Conservation (phyloP, 2,888 invertebrate species). For the Luperina nickerlii region DNA sequence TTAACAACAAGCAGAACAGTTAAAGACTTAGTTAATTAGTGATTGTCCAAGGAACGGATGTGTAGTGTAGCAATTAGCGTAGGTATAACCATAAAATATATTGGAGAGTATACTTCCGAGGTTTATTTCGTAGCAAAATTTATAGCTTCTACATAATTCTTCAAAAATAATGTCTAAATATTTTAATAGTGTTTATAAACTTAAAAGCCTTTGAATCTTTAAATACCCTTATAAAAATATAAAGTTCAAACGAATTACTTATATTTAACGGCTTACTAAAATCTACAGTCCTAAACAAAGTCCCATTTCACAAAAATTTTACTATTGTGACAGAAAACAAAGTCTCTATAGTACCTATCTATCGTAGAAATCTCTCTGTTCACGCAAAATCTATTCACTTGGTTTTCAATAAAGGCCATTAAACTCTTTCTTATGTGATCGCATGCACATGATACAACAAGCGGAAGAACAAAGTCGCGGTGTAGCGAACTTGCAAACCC, state of each 20-base stretch:
- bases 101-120: conserved; percentile 3
- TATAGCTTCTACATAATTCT: conserved; percentile 17
- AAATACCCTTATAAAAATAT: neutral
- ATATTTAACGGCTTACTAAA: neutral
- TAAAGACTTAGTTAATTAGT: conserved; percentile 42
- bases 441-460: conserved; percentile 75
- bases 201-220: conserved; percentile 14
- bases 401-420: conserved; percentile 72
- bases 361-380: conserved; percentile 37
- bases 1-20: conserved; percentile 44
- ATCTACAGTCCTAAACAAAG: neutral
- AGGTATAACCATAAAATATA: conserved; percentile 32
- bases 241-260: neutral
- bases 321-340: conserved; percentile 16
- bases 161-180: conserved; percentile 5
- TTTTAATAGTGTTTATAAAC: conserved; percentile 30
- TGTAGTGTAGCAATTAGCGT: conserved; percentile 37
- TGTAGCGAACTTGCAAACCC: conserved; percentile 77
- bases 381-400: conserved; percentile 56
- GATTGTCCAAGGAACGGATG: conserved; percentile 45
- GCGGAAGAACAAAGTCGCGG: conserved; percentile 78
- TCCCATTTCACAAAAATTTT: conserved; percentile 14
- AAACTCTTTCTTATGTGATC: conserved; percentile 75
- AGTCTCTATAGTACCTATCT: conserved; percentile 17
- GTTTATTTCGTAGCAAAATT: conserved; percentile 26